Evolutionary conservation across 2,113 vertebrate species (phyloP), one percentile per base, ranked within the genome.

Genomic region (Bostrychus sinensis): DNA sequence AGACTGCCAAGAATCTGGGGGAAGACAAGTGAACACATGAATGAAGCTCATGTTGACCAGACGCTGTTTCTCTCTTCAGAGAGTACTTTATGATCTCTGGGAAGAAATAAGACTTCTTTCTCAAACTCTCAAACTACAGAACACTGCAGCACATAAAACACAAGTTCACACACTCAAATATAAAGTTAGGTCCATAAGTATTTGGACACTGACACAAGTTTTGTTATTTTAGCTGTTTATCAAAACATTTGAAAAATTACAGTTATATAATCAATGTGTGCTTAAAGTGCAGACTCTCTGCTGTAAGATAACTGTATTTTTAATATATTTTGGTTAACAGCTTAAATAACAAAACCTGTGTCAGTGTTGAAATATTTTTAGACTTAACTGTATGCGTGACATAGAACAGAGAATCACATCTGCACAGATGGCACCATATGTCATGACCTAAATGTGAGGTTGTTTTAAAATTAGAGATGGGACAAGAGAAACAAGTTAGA

Each of bases 1-100:
- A 14, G 43, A 42, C 61, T 71, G 71, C 83, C 81, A 80, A 86
- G 74, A 86, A 83, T 88, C 86, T 78, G 37, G 17, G 20, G 80
- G 84, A 85, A 72, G 76, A 84, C 69, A 66, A 84, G 28, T 30
- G 62, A 82, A 78, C 75, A 75, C 11, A 63, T 70, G 78, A 85
- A 59, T 50, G 62, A 71, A 59, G 42, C 39, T 62, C 74, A 72
- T 68, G 82, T 64, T 34, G 72, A 80, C 74, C 53, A 41, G 70
- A 75, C 74, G 70, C 73, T 56, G 58, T 51, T n/a, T 74, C 73
- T 59, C 66, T 55, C 65, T 55, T 64, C 72, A 38, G 77, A 80
- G 64, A 73, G 70, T 56, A 85, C 78, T 82, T 76, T 75, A 72
- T 84, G 74, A 78, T 74, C 72, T 78, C 76, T 57, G 38, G 4